These are phyloP conservation scores for Coleophora deauratella DNA, from an alignment of 2,888 invertebrate species.

Conservation along the genomic window DNA sequence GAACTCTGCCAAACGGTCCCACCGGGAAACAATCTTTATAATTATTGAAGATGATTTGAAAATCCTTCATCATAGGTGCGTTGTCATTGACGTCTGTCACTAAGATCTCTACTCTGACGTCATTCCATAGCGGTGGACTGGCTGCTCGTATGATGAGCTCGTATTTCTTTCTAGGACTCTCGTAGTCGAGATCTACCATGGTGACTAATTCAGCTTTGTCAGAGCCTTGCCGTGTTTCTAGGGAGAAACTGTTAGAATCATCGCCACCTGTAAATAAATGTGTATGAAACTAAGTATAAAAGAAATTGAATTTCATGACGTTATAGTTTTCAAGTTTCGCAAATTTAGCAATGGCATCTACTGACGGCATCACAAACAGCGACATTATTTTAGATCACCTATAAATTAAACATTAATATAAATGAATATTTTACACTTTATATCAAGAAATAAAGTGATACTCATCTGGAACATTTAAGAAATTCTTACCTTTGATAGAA, in stretches of 20 bases:
- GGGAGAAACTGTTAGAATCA: conserved; percentile 88
- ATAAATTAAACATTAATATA: too few species aligned
- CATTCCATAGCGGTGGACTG: conserved; percentile 90
- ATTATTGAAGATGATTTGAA: conserved; percentile 95
- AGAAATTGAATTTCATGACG: not conserved
- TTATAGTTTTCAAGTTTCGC: not conserved
- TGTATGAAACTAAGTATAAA: not conserved
- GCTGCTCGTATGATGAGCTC: conserved; percentile 92
- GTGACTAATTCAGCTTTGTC: conserved; percentile 92
- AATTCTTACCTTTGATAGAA: conserved; percentile 84
- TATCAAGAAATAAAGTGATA: too few species aligned
- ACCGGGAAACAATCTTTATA: conserved; percentile 94
- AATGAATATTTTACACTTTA: too few species aligned
- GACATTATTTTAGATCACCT: too few species aligned
- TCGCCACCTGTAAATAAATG: conserved; percentile 77
- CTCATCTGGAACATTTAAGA: too few species aligned
- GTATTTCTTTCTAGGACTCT: conserved; percentile 92
- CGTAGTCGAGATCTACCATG: conserved; percentile 95
- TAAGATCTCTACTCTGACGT: conserved; percentile 89
- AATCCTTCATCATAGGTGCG: conserved; percentile 92
- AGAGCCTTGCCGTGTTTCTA: conserved; percentile 86
- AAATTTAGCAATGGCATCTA: too few species aligned
- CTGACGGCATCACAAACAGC: too few species aligned
- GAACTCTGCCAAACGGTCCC: conserved; percentile 92
- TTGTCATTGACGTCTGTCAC: conserved; percentile 98